A percentile compares a stretch with the other conserved stretches of the same genome.
These are phyloP conservation scores for Octopus sinensis DNA, from an alignment of 1,140 invertebrate genomes.

Conservation along the genomic window DNA sequence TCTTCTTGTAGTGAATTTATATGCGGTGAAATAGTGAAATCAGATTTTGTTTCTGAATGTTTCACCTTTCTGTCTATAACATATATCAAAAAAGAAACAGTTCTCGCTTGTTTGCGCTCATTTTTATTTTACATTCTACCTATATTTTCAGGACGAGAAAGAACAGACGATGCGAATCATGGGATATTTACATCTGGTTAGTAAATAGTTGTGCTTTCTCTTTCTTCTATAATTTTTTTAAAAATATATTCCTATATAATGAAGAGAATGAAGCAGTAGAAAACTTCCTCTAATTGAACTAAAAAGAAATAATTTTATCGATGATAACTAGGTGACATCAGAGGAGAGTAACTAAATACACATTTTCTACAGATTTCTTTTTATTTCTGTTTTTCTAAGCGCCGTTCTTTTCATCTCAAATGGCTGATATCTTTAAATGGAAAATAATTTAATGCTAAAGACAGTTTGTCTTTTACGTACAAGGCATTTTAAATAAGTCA, in stretches of 20 bases:
- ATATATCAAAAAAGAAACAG: not conserved
- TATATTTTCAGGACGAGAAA: not conserved
- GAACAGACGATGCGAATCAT: not conserved
- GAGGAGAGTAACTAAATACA: not conserved
- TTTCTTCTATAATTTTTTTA: not conserved
- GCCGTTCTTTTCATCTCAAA: too few species aligned
- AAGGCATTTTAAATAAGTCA: too few species aligned
- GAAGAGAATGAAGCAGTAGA: not conserved
- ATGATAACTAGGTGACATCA: not conserved
- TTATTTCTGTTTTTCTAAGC: not conserved
- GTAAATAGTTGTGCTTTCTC: not conserved
- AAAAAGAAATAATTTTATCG: not conserved
- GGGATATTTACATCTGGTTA: not conserved
- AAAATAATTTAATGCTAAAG: too few species aligned
- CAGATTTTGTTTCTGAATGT: not conserved
- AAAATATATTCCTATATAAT: not conserved
- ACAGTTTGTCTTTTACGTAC: too few species aligned
- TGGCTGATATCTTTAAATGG: too few species aligned
- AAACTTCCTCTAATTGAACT: not conserved
- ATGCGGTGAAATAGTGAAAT: not conserved
- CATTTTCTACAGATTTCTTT: not conserved
- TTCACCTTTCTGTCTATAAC: not conserved
- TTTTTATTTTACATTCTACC: not conserved
- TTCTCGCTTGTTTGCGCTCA: too few species aligned
- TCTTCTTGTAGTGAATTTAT: not conserved